Conservation (phyloP, 2,113 vertebrate species). For the Carettochelys insculpta region DNA sequence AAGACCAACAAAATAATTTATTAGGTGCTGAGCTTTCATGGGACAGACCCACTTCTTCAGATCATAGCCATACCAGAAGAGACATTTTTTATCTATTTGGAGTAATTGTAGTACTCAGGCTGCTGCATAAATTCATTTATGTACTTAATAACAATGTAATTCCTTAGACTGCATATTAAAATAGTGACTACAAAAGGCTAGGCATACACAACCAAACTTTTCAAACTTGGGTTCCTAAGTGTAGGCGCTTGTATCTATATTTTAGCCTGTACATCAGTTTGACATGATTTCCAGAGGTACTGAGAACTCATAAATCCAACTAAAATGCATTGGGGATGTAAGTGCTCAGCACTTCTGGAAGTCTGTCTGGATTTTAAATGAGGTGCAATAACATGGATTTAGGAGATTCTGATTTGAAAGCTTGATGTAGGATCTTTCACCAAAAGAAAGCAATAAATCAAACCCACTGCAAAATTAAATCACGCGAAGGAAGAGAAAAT, state of each 20-base stretch:
- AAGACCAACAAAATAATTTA: no score
- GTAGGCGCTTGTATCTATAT: not conserved
- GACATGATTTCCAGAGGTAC: not conserved
- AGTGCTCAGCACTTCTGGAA: not conserved
- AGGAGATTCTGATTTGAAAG: not conserved
- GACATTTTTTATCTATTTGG: slow-evolving; percentile 16
- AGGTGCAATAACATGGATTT: not conserved
- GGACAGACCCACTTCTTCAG: no score
- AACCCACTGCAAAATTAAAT: not conserved
- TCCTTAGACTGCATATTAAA: not conserved
- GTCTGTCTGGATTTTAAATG: not conserved
- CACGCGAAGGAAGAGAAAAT: not conserved
- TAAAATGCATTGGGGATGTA: not conserved
- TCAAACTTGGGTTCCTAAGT: not conserved
- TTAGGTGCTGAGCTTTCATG: no score
- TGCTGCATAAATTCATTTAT: slow-evolving; percentile 9
- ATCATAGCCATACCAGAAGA: no score
- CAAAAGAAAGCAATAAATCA: not conserved
- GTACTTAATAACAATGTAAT: not conserved
- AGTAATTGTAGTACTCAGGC: not conserved
- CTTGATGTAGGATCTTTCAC: not conserved
- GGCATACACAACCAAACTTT: not conserved
- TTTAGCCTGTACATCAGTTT: not conserved
- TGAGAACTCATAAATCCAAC: not conserved
- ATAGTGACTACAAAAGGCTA: not conserved